Base-by-base conservation (phyloP, 2,113 vertebrate genomes). In the Sorex fumeus region DNA sequence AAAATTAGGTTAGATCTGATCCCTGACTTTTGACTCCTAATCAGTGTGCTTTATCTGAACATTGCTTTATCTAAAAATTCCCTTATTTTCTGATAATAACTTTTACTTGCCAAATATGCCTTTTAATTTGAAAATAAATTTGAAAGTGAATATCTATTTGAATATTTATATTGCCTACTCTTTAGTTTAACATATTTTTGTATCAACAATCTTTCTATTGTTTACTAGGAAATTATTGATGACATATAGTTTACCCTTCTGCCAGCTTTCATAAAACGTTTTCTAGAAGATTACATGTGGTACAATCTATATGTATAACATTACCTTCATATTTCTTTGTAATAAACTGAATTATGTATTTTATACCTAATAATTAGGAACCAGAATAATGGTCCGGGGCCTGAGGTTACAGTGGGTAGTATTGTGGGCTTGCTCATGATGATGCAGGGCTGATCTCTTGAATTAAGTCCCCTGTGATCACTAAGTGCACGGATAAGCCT, bases 1-100 rank as follows among this genome's bases (percentile, higher is more conserved):
- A 78, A 64, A 81, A 3, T 1, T 36, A 72, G 1, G 2, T 74
- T 12, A 82, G 2, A 88, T 82, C 3, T 6, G 50, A 27, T 93
- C 16, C n/a, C 4, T 87, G 82, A 87, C 36, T 82, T 94, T 92
- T 94, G 64, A 90, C 28, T 9, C 10, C 81, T 57, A 84, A 53
- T 93, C 64, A n/a, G n/a, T n/a, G n/a, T n/a, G n/a, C n/a, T 91
- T 40, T 40, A 3, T 40, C 40, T 40, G 82, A 70, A 50, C 4
- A 13, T 77, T 66, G 43, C 8, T 72, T 67, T 10, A 7, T 84
- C 78, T 84, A 84, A 87, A 79, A 50, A 50, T 12, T 50, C 2
- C 13, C 47, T 50, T 47, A 47, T 50, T 50, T 50, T 40, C 10
- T 50, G 47, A 50, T 13, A 13, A 50, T 50, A 50, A 50, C 6